Conservation (phyloP, 2,888 invertebrate species). For the Beris chalybata region DNA sequence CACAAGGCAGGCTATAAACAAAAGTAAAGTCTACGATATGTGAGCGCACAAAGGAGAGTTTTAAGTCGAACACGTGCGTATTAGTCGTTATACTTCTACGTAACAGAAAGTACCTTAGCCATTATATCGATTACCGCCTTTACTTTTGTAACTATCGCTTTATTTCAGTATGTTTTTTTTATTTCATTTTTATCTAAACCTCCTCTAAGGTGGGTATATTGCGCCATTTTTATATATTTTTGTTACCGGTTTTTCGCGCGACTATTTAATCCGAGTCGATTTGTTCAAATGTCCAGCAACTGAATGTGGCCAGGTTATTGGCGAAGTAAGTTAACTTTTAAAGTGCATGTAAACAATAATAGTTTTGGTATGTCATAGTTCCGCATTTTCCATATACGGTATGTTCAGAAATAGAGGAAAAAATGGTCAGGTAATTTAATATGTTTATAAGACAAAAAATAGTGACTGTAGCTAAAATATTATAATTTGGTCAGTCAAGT, state of each 20-base stretch:
- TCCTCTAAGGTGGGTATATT: slow-evolving; percentile 14
- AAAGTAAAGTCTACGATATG: too few species aligned
- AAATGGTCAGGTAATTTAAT: too few species aligned
- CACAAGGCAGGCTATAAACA: too few species aligned
- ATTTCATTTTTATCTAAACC: background rate
- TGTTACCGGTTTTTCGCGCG: slow-evolving; percentile 25
- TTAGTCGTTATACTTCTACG: slow-evolving; percentile 1
- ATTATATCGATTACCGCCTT: slow-evolving; percentile 18
- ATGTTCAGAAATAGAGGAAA: too few species aligned
- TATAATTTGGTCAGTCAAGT: too few species aligned
- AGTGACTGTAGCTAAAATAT: too few species aligned
- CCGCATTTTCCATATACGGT: too few species aligned
- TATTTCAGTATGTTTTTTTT: background rate
- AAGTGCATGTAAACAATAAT: background rate
- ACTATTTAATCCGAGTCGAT: slow-evolving; percentile 32
- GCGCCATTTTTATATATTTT: slow-evolving; percentile 14
- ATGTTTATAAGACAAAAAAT: too few species aligned
- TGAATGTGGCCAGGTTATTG: slow-evolving; percentile 28
- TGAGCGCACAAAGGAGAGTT: slow-evolving; percentile 10
- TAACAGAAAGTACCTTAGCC: slow-evolving; percentile 10
- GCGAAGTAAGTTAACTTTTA: slow-evolving; percentile 9
- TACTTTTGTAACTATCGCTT: background rate
- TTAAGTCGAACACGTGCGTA: slow-evolving; percentile 26
- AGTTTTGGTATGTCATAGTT: too few species aligned
- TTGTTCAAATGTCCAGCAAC: slow-evolving; percentile 30